Evolutionary conservation across 1,140 invertebrate species (phyloP).

Genomic region (Phortica variegata): DNA sequence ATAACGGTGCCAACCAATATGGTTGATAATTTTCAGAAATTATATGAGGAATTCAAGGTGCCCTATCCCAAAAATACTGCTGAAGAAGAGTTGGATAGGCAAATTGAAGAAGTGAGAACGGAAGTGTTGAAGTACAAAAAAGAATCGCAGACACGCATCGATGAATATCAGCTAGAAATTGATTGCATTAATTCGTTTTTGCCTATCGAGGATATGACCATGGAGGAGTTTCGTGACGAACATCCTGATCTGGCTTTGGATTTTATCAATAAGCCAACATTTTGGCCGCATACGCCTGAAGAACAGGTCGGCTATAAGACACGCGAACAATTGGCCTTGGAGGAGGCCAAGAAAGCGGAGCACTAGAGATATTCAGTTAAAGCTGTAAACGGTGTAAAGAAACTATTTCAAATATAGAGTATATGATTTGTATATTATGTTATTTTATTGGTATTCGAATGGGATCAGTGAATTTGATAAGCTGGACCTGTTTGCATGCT

Average conservation of each 20-base stretch:
- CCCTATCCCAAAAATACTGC: conserved; percentile 76
- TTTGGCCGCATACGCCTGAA: conserved; percentile 72
- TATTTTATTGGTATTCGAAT: no score
- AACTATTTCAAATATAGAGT: no score
- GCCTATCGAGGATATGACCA: conserved; percentile 76
- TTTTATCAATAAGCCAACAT: conserved; percentile 69
- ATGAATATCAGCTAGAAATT: conserved; percentile 59
- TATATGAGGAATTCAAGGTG: conserved; percentile 69
- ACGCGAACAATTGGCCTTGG: conserved; percentile 8
- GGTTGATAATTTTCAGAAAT: conserved; percentile 78
- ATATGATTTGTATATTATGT: no score
- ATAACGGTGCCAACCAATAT: conserved; percentile 70
- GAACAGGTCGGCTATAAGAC: conserved; percentile 43
- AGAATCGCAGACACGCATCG: conserved; percentile 60
- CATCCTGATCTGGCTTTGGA: conserved; percentile 69
- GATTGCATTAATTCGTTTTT: conserved; percentile 64
- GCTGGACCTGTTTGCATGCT: no score
- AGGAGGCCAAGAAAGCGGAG: neutral
- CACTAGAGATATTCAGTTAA: no score
- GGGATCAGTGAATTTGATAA: no score
- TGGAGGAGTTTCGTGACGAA: conserved; percentile 73
- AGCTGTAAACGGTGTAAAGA: no score
- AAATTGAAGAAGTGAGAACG: conserved; percentile 63
- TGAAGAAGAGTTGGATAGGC: conserved; percentile 63
- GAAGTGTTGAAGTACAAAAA: conserved; percentile 60